A percentile compares a stretch with the other conserved stretches of the same genome.
Evolutionary conservation across 2,113 vertebrate genomes (phyloP).

Genomic region (Cheirogaleus medius): DNA sequence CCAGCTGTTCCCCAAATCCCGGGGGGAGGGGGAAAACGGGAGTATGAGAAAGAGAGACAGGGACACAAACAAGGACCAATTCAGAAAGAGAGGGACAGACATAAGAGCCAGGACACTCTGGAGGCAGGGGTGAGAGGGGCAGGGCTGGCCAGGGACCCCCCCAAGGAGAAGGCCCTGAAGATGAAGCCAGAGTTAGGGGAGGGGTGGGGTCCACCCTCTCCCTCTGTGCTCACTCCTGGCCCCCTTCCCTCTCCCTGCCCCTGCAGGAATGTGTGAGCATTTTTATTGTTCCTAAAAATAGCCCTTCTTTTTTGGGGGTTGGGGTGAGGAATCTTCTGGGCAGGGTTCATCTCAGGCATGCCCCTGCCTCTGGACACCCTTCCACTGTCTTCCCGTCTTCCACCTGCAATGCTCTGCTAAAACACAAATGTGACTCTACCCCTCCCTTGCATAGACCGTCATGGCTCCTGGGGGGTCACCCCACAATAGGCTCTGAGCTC

Average conservation of each 20-base stretch:
- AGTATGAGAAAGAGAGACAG: constrained; percentile 21
- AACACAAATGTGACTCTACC: neutral
- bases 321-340: constrained; percentile 34
- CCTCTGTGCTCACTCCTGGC: neutral
- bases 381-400: neutral
- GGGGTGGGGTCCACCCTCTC: neutral
- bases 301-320: constrained; percentile 34
- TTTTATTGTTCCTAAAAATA: constrained; percentile 75
- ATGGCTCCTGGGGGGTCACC: neutral
- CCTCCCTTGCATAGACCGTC: neutral
- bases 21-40: neutral
- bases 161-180: neutral
- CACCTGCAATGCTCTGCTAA: neutral
- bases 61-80: neutral
- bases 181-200: neutral
- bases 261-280: constrained; percentile 69
- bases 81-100: constrained; percentile 14
- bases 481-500: neutral
- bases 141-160: neutral
- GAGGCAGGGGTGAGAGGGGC: neutral
- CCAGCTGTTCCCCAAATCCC: constrained; percentile 58
- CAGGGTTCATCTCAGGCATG: constrained; percentile 31
- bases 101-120: neutral
- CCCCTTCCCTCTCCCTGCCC: neutral
- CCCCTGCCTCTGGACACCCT: neutral